phyloP scores from a whole-genome alignment of 1,140 invertebrate species.

The Ectropis grisescens region DNA sequence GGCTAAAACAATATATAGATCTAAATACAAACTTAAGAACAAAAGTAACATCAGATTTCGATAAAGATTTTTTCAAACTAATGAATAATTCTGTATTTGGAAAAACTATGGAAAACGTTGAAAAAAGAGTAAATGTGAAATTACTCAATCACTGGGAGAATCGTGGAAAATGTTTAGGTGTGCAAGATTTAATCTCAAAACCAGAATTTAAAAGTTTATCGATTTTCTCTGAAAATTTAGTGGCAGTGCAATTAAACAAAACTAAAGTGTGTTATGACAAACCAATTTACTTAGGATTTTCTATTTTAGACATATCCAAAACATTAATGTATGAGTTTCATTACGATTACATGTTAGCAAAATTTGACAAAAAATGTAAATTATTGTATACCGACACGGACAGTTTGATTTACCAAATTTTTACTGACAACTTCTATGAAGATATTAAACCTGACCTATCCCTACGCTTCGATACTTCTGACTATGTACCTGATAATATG shows the following conservation, averaged over 20 bases:
- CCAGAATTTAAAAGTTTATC: constrained; percentile 40
- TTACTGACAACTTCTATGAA: constrained; percentile 48
- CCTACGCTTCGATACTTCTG: constrained; percentile 30
- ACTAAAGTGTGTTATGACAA: constrained; percentile 39
- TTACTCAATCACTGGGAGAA: constrained; percentile 36
- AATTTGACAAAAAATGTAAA: constrained; percentile 10
- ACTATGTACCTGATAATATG: constrained; percentile 16
- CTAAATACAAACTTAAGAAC: constrained; percentile 48
- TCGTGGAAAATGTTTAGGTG: constrained; percentile 24
- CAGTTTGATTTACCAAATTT: constrained; percentile 41
- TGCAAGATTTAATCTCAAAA: constrained; percentile 34
- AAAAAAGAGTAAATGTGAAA: constrained; percentile 52
- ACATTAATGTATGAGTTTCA: constrained; percentile 26
- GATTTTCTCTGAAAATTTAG: constrained; percentile 42
- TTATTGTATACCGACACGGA: constrained; percentile 54
- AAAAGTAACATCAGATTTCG: constrained; percentile 55
- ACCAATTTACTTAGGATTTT: constrained; percentile 50
- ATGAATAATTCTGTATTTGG: constrained; percentile 66
- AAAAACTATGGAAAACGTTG: constrained; percentile 66
- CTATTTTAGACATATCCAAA: constrained; percentile 50
- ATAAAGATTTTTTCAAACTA: constrained; percentile 69
- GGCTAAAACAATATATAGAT: constrained; percentile 62
- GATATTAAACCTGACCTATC: constrained; percentile 33
- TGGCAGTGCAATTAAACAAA: constrained; percentile 40
- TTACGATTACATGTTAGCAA: constrained; percentile 32